Evolutionary conservation across 2,888 invertebrate species (phyloP).

Genomic region (Drosophila tanythrix): DNA sequence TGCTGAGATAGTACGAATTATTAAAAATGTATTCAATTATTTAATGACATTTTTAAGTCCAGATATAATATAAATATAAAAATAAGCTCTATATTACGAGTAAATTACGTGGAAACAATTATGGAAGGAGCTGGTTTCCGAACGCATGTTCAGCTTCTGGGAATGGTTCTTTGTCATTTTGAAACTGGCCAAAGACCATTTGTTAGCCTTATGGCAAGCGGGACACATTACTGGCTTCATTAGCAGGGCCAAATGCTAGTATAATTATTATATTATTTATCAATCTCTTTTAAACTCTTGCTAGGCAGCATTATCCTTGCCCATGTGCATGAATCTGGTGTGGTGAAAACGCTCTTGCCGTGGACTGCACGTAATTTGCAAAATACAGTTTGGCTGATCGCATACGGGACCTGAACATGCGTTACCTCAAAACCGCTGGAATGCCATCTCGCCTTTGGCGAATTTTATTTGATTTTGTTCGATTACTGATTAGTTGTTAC

Average conservation of each 20-base stretch:
- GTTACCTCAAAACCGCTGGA: constrained; percentile 88
- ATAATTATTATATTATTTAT: constrained; percentile 89
- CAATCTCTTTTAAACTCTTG: background rate
- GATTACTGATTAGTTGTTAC: background rate
- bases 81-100: too few species aligned
- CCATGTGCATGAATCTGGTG: constrained; percentile 91
- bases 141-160: constrained; percentile 99
- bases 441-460: constrained; percentile 95
- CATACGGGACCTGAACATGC: constrained; percentile 93
- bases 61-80: background rate
- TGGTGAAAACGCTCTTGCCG: constrained; percentile 92
- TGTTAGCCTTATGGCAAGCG: constrained; percentile 96
- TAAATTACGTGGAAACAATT: constrained; percentile 88
- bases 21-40: background rate
- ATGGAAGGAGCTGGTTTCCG: constrained; percentile 93
- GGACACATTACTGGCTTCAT: constrained; percentile 96
- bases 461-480: constrained; percentile 88
- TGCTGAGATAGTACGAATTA: background rate
- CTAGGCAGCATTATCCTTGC: constrained; percentile 97
- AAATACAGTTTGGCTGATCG: constrained; percentile 95
- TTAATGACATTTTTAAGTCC: background rate
- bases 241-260: constrained; percentile 94
- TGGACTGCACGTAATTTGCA: constrained; percentile 97
- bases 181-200: constrained; percentile 97
- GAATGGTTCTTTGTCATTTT: constrained; percentile 99